A percentile compares a stretch with the other conserved stretches of the same genome.
These are phyloP conservation scores for Oreochromis mossambicus DNA, from an alignment of 2,797 vertebrate species.

Conservation along the genomic window DNA sequence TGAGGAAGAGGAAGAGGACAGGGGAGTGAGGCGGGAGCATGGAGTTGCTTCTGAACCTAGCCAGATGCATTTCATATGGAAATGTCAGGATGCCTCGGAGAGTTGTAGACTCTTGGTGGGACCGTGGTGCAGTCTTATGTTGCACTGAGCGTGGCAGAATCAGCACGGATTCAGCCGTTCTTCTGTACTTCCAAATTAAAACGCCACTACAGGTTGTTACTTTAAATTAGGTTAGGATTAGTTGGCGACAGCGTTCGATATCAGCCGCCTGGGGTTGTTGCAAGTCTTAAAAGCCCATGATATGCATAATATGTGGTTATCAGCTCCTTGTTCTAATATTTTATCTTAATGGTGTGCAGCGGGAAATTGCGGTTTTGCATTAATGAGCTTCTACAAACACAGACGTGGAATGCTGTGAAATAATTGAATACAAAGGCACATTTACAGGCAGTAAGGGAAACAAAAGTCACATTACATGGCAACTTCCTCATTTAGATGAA, in stretches of 20 bases:
- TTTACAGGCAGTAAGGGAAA: not conserved
- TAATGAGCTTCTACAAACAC: conserved; percentile 15
- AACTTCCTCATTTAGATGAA: not conserved
- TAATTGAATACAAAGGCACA: not conserved
- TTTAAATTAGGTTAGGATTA: conserved; percentile 18
- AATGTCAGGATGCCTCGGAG: conserved; percentile 43
- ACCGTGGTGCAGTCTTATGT: not conserved
- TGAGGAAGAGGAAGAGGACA: not conserved
- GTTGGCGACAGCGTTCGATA: not conserved
- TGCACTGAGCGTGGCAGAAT: not conserved
- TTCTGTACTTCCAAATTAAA: not conserved
- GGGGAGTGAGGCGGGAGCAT: not conserved
- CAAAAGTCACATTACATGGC: not conserved
- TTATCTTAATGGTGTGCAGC: conserved; percentile 14
- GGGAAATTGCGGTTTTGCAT: conserved; percentile 22
- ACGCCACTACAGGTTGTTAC: not conserved
- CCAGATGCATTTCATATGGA: conserved; percentile 48
- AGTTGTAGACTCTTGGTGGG: not conserved
- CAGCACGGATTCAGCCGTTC: not conserved
- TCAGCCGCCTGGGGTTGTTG: conserved; percentile 3
- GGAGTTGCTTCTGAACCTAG: conserved; percentile 13
- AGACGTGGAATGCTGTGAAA: not conserved
- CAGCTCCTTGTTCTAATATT: conserved; percentile 14
- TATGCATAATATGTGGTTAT: conserved; percentile 21
- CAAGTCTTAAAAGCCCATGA: conserved; percentile 14